These are phyloP conservation scores for Taphrorychus bicolor DNA, from an alignment of 2,888 invertebrate genomes.

Conservation along the genomic window DNA sequence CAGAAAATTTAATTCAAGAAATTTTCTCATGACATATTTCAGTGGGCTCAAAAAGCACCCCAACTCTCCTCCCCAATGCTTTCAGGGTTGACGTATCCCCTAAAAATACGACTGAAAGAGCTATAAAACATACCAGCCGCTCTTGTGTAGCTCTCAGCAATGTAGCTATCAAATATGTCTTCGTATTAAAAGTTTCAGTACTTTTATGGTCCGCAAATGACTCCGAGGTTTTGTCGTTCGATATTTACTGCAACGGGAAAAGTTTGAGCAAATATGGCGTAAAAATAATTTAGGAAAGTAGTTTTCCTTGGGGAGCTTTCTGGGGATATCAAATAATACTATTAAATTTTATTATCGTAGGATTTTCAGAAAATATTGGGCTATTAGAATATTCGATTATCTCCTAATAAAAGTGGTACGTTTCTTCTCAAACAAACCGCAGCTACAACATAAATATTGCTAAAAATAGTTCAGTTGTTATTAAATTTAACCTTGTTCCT, in stretches of 20 bases:
- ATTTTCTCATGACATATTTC: background rate
- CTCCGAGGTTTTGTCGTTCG: slow-evolving; percentile 3
- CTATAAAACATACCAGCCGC: slow-evolving; percentile 12
- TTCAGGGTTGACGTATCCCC: background rate
- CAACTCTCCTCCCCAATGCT: background rate
- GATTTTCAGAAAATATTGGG: background rate
- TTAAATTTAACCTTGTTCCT: background rate
- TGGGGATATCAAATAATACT: no score
- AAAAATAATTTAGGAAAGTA: no score
- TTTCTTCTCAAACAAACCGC: background rate
- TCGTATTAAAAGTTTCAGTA: slow-evolving; percentile 18
- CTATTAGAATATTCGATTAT: background rate
- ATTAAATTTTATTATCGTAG: no score
- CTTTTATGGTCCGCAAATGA: slow-evolving; percentile 10
- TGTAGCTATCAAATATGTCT: slow-evolving; percentile 13
- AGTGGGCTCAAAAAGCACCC: background rate
- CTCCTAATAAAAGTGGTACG: background rate
- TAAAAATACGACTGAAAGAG: background rate
- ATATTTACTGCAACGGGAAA: slow-evolving; percentile 7
- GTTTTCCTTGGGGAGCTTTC: background rate
- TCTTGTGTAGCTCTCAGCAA: background rate
- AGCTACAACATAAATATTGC: background rate
- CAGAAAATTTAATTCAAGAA: background rate
- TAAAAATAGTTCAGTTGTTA: background rate
- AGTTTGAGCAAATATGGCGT: no score